Percentiles rank a stretch among this genome's conserved stretches.
Evolutionary conservation across 1,140 invertebrate species (phyloP).

Genomic region (Drosophila gunungcola): DNA sequence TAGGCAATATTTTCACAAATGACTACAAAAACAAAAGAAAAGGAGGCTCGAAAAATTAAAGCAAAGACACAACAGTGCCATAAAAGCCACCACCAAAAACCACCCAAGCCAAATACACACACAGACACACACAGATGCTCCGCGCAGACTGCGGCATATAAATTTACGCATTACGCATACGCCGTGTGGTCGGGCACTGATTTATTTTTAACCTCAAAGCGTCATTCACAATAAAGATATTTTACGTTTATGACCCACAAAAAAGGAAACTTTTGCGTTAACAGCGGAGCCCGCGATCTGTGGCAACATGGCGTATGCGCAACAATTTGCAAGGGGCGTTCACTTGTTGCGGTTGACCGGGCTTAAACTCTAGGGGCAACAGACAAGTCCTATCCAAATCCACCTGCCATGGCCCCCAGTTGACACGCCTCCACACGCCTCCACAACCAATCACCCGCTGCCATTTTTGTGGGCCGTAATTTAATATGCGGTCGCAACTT

Average conservation of each 20-base stretch:
- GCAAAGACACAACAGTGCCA: constrained; percentile 43
- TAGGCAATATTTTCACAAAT: constrained; percentile 80
- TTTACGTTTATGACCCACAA: constrained; percentile 78
- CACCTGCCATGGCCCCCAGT: constrained; percentile 8
- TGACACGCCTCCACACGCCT: constrained; percentile 7
- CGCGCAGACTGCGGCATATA: constrained; percentile 33
- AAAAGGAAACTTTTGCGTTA: constrained; percentile 53
- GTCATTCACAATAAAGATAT: constrained; percentile 77
- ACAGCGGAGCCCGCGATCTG: constrained; percentile 12
- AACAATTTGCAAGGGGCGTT: constrained; percentile 66
- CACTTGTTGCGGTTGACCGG: constrained; percentile 63
- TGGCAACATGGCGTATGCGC: constrained; percentile 66
- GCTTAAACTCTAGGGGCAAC: constrained; percentile 52
- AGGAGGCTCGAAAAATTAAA: constrained; percentile 35
- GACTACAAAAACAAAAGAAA: constrained; percentile 67
- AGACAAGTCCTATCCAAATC: constrained; percentile 21
- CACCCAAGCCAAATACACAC: constrained; percentile 5
- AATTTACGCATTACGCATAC: constrained; percentile 69
- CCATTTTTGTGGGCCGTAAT: constrained; percentile 72
- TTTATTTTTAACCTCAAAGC: constrained; percentile 80
- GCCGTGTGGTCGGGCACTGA: constrained; percentile 60
- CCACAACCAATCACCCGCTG: constrained; percentile 46
- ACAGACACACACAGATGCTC: constrained; percentile 12
- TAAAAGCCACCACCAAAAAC: constrained; percentile 35
- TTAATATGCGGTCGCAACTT: constrained; percentile 71